Evolutionary conservation across 2,113 vertebrate genomes (phyloP).

Genomic region (Picathartes gymnocephalus): DNA sequence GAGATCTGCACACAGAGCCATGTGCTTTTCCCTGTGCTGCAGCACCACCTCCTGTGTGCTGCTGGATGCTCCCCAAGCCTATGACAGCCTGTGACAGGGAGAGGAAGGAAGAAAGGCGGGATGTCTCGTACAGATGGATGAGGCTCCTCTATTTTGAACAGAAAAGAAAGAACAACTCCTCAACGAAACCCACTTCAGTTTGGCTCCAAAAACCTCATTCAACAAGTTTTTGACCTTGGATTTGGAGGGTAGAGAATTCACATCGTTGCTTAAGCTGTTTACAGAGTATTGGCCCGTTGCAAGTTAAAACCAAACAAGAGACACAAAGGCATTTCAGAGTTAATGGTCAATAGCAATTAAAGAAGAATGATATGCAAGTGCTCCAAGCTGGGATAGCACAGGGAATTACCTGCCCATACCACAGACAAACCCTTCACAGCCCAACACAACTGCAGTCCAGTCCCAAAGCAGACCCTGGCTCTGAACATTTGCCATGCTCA

Average conservation of each 20-base stretch:
- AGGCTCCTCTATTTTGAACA: not conserved
- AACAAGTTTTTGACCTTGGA: not conserved
- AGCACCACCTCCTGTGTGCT: conserved; percentile 22
- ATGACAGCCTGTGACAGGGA: not conserved
- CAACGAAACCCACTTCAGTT: not conserved
- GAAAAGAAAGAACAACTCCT: not conserved
- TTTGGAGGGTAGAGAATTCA: not conserved
- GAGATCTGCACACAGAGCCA: not conserved
- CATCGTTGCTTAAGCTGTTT: not conserved
- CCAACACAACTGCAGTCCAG: not conserved
- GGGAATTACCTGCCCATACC: not conserved
- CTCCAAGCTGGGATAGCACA: not conserved
- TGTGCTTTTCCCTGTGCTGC: not conserved
- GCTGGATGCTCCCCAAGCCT: not conserved
- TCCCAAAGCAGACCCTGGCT: not conserved
- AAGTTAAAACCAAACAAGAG: conserved; percentile 20
- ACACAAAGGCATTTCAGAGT: not conserved
- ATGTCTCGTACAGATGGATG: not conserved
- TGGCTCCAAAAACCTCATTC: not conserved
- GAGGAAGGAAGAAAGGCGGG: not conserved
- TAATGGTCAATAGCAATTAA: not conserved
- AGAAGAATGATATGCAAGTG: not conserved
- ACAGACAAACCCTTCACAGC: not conserved
- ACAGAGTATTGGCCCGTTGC: not conserved
- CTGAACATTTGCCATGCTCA: not conserved